phyloP scores from a whole-genome alignment of 2,888 invertebrate species.

The Mythimna ferrago region DNA sequence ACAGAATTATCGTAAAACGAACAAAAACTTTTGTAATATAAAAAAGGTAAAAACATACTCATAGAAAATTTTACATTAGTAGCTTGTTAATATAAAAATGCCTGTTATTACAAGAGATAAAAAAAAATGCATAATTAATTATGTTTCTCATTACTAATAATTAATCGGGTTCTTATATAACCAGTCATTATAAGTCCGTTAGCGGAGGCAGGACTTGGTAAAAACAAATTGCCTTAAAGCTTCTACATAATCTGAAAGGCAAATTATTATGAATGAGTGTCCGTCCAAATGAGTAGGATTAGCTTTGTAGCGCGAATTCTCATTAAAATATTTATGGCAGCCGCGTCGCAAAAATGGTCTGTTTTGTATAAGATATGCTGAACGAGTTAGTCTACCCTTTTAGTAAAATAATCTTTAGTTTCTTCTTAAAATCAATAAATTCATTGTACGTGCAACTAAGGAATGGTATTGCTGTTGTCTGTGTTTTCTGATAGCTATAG shows the following conservation, averaged over 20 bases:
- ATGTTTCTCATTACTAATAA: slow-evolving; percentile 7
- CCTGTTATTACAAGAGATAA: slow-evolving; percentile 13
- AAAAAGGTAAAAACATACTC: slow-evolving; percentile 9
- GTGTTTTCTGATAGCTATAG: no score
- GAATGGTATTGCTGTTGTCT: no score
- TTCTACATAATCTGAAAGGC: slow-evolving; percentile 71
- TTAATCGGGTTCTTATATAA: slow-evolving; percentile 17
- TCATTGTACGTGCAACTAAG: no score
- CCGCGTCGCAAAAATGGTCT: slow-evolving; percentile 67
- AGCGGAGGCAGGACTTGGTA: slow-evolving; percentile 34
- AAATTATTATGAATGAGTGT: slow-evolving; percentile 76
- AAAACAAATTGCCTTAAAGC: slow-evolving; percentile 72
- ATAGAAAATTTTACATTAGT: slow-evolving; percentile 1
- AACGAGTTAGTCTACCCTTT: slow-evolving; percentile 34
- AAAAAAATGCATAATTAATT: background rate
- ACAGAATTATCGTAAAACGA: slow-evolving; percentile 34
- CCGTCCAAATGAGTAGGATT: slow-evolving; percentile 77
- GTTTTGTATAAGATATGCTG: slow-evolving; percentile 58
- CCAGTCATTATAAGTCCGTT: slow-evolving; percentile 38
- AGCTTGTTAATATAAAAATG: slow-evolving; percentile 1
- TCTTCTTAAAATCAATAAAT: background rate
- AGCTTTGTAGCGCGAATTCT: slow-evolving; percentile 74
- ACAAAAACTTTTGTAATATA: slow-evolving; percentile 37
- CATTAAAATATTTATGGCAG: slow-evolving; percentile 80
- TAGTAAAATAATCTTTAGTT: background rate